phyloP scores from a whole-genome alignment of 2,797 vertebrate species.

The Microtus obscurus region DNA sequence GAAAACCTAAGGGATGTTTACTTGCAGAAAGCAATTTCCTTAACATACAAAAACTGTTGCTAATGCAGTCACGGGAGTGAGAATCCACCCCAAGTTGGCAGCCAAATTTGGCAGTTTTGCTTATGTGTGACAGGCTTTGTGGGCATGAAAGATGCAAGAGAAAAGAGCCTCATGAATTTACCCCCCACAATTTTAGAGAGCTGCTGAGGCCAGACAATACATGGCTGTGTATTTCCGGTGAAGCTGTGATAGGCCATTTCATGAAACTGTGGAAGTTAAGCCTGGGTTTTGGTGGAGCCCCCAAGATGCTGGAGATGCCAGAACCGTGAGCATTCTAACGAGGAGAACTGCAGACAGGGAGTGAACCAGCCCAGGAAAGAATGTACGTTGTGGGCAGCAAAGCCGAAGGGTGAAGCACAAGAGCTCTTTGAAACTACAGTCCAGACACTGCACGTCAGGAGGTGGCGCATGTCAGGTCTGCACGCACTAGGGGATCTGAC shows the following conservation, averaged over 20 bases:
- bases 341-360: neutral
- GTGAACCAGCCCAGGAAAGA: neutral
- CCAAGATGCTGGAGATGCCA: neutral
- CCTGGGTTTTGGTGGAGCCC: neutral
- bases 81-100: neutral
- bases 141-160: neutral
- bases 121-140: neutral
- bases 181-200: neutral
- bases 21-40: neutral
- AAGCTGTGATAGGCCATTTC: neutral
- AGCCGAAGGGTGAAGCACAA: neutral
- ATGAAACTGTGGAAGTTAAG: neutral
- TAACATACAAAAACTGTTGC: neutral
- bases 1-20: neutral
- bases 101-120: neutral
- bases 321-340: neutral
- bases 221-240: neutral
- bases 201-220: neutral
- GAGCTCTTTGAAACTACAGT: neutral
- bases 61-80: neutral
- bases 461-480: too few species aligned
- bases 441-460: neutral
- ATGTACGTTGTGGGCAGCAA: neutral
- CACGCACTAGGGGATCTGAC: neutral
- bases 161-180: neutral